These are phyloP conservation scores for Diplosoma virens DNA, from an alignment of 23 tunicate genomes.

Conservation along the genomic window DNA sequence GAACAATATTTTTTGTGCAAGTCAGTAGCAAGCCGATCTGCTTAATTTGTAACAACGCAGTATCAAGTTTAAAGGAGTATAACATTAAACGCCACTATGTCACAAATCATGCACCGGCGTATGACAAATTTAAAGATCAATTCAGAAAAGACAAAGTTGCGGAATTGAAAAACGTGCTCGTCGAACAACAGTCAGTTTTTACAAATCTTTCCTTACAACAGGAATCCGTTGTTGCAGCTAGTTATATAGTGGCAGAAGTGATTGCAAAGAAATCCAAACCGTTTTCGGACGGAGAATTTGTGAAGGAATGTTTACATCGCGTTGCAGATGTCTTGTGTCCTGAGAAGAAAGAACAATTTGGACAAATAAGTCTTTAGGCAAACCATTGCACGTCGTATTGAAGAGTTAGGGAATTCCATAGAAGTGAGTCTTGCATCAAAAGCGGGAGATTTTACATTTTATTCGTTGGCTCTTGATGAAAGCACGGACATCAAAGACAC, in stretches of 20 bases:
- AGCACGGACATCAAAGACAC: slow-evolving; percentile 33
- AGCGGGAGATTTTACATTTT: slow-evolving; percentile 28
- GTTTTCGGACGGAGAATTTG: slow-evolving; percentile 43
- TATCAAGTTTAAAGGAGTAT: slow-evolving; percentile 21
- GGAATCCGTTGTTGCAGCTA: slow-evolving; percentile 62
- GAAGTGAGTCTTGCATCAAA: slow-evolving; percentile 21
- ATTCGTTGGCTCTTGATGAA: slow-evolving; percentile 36
- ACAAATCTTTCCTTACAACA: slow-evolving; percentile 45
- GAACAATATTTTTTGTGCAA: slow-evolving; percentile 28
- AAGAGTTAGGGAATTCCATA: slow-evolving; percentile 17
- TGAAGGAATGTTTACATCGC: slow-evolving; percentile 38
- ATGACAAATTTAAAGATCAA: slow-evolving; percentile 18
- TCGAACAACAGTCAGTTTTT: slow-evolving; percentile 35
- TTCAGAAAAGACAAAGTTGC: slow-evolving; percentile 26
- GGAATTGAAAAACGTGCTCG: slow-evolving; percentile 22
- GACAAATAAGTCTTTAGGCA: slow-evolving; percentile 27
- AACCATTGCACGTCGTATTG: slow-evolving; percentile 31
- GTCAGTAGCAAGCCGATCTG: slow-evolving; percentile 35
- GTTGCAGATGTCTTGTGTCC: slow-evolving; percentile 36
- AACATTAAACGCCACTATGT: slow-evolving; percentile 30
- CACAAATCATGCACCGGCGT: slow-evolving; percentile 31
- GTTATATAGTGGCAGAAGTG: slow-evolving; percentile 68
- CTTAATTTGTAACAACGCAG: slow-evolving; percentile 23
- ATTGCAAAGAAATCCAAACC: slow-evolving; percentile 54
- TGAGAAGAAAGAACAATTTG: slow-evolving; percentile 39